Evolutionary conservation across 1,140 invertebrate species (phyloP), one percentile per base, ranked within the genome.

Genomic region (Pseudomyrmex concolor): DNA sequence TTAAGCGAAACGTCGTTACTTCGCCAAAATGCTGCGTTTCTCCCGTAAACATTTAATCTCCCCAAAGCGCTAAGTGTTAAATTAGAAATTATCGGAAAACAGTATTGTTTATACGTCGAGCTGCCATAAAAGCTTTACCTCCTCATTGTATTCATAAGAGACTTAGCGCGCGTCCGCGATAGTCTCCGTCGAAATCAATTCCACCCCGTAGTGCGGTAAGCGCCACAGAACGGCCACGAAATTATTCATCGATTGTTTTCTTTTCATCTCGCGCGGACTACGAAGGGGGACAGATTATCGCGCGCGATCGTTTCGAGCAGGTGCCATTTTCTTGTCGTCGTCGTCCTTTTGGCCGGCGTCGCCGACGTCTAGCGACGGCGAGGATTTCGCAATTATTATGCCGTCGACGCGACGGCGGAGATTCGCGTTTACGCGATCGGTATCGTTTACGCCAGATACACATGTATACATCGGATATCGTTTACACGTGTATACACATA

Each of bases 351-450:
- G 50, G 48, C 17, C 19, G 48, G 25, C 17, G 71, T 72, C 72
- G 13, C 17, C 17, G 43, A 45, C 64, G 74, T 80, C 82, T 59
- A 34, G 34, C 12, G n/a, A 0, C 17, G 13, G 12, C 25, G 64
- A 12, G 22, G 50, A 73, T 84, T 34, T 71, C 4, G 70, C 84
- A 66, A 88, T 89, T 89, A 91, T 92, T 92, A 91, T 90, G 90
- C 90, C 88, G 90, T 91, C 90, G 89, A 91, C 86, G 90, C 84
- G 86, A 72, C n/a, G 83, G 12, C 15, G 77, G 57, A 87, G 90
- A 88, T 91, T 90, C 88, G 34, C 86, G 88, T 90, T 91, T 90
- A 87, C 80, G 5, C 34, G 86, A 88, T 91, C 89, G 89, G 90
- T 88, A 91, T 89, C 91, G 84, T 86, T 17, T 34, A 59, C 66